Percentiles rank a stretch among this genome's conserved stretches.
phyloP scores from a whole-genome alignment of 2,797 vertebrate species.

The Lepilemur ruficaudatus region DNA sequence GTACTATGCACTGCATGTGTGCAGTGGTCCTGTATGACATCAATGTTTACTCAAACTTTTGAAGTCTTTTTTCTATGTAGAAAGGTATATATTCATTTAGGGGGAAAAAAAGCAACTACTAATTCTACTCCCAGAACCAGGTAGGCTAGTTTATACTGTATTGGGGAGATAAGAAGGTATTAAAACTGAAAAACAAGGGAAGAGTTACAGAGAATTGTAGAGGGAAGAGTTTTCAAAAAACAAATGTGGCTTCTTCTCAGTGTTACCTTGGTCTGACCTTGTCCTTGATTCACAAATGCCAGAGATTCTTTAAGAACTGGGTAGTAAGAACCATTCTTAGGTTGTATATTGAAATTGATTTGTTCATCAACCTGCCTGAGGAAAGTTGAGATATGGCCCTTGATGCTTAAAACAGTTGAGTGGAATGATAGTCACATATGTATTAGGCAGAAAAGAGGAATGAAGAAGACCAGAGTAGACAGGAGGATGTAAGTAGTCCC shows the following conservation, averaged over 20 bases:
- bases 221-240: background rate
- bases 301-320: background rate
- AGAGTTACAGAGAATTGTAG: background rate
- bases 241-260: background rate
- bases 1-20: fast-evolving
- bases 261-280: background rate
- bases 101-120: background rate
- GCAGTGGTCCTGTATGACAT: background rate
- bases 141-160: background rate
- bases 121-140: background rate
- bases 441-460: background rate
- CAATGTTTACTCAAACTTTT: background rate
- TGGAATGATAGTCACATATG: background rate
- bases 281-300: background rate
- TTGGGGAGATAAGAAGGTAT: background rate
- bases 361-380: background rate
- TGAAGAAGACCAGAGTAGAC: background rate
- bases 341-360: background rate
- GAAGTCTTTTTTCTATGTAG: background rate
- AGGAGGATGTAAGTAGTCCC: background rate
- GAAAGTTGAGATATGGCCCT: background rate
- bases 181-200: background rate
- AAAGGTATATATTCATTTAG: background rate
- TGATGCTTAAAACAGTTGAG: background rate
- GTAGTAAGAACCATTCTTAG: background rate